A percentile compares a stretch with the other conserved stretches of the same genome.
These are phyloP conservation scores for Epirrhoe tristata DNA, from an alignment of 2,888 invertebrate genomes.

Conservation along the genomic window DNA sequence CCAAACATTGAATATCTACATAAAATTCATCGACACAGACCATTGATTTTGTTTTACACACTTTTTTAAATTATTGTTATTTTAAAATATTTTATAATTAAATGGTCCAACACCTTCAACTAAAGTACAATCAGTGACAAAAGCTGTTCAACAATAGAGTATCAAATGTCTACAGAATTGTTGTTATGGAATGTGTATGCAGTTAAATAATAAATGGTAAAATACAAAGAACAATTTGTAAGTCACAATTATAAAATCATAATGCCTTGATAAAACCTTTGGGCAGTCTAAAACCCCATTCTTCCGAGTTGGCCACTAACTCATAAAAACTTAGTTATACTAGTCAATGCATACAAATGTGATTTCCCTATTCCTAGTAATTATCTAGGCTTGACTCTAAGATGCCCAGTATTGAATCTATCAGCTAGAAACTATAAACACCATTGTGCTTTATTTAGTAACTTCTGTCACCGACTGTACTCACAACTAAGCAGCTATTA, in stretches of 20 bases:
- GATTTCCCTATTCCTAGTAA: too few species aligned
- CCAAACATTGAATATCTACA: neutral
- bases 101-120: constrained; percentile 24
- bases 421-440: too few species aligned
- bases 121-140: constrained; percentile 1
- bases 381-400: too few species aligned
- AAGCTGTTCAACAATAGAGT: neutral
- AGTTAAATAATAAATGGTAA: too few species aligned
- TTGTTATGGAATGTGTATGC: neutral
- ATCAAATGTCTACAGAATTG: neutral
- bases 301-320: too few species aligned
- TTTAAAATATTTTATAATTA: constrained; percentile 1
- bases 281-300: too few species aligned
- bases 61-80: neutral
- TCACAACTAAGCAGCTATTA: neutral
- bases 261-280: too few species aligned
- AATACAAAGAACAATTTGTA: too few species aligned
- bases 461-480: neutral
- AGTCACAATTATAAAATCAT: too few species aligned
- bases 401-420: too few species aligned
- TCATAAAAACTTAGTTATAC: too few species aligned
- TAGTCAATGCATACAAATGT: too few species aligned
- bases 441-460: neutral
- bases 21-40: neutral
- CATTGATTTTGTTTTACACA: constrained; percentile 6